A percentile compares a stretch with the other conserved stretches of the same genome.
phyloP scores from a whole-genome alignment of 1,140 invertebrate species.

The Ceratina australensis region DNA sequence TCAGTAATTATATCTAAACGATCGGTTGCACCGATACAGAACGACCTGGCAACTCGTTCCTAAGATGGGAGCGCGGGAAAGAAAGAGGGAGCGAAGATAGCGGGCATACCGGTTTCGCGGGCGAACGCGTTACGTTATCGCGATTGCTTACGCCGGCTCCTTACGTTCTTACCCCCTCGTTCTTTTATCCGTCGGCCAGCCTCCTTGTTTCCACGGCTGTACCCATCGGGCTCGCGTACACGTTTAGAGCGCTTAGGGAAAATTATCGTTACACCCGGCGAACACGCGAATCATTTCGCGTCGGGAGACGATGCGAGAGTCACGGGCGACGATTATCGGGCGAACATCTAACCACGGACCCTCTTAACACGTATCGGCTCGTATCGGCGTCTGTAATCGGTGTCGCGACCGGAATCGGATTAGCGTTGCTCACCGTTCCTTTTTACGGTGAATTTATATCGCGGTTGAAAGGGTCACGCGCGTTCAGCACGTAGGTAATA shows the following conservation, averaged over 20 bases:
- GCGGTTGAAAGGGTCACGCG: neutral
- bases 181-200: too few relatives aligned
- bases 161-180: too few relatives aligned
- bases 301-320: slow-evolving; percentile 14
- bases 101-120: slow-evolving; percentile 38
- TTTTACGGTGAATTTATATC: neutral
- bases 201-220: neutral
- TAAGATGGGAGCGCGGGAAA: slow-evolving; percentile 23
- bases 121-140: slow-evolving; percentile 55
- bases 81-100: slow-evolving; percentile 22
- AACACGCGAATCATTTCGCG: slow-evolving; percentile 39
- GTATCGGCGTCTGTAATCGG: slow-evolving; percentile 36
- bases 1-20: slow-evolving; percentile 68
- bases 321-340: slow-evolving; percentile 46
- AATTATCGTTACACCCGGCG: slow-evolving; percentile 53
- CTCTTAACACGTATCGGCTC: slow-evolving; percentile 40
- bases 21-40: slow-evolving; percentile 57
- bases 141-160: slow-evolving; percentile 41
- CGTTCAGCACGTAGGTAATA: neutral
- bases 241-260: slow-evolving; percentile 47
- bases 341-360: slow-evolving; percentile 23
- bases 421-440: slow-evolving; percentile 4
- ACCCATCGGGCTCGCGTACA: neutral
- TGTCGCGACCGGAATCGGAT: slow-evolving; percentile 34
- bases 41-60: slow-evolving; percentile 31